Percentiles rank a stretch among this genome's conserved stretches.
Conservation (phyloP, 2,888 invertebrate genomes). For the Lepeophtheirus nordmannii region DNA sequence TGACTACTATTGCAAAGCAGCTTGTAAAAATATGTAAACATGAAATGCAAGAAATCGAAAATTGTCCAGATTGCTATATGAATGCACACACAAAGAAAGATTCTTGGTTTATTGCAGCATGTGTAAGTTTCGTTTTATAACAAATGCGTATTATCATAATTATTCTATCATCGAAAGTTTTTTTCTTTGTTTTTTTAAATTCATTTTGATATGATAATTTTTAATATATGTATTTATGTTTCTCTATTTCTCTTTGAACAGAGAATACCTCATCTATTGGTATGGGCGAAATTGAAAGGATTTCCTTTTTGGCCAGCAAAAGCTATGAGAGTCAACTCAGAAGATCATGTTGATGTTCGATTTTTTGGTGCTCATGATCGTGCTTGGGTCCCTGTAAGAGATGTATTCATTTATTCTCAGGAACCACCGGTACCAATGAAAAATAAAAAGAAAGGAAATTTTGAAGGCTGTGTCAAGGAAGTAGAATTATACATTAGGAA, state of each 20-base stretch:
- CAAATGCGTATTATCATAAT: no score
- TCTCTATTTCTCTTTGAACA: conserved; percentile 31
- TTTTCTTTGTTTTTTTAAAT: no score
- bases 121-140: conserved; percentile 40
- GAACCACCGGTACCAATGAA: conserved; percentile 42
- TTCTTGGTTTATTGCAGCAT: conserved; percentile 81
- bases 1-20: conserved; percentile 57
- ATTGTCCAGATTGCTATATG: conserved; percentile 78
- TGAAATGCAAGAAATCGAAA: conserved; percentile 80
- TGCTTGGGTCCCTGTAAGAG: conserved; percentile 70
- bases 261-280: conserved; percentile 65
- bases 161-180: no score
- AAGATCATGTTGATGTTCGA: conserved; percentile 62
- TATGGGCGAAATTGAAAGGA: conserved; percentile 93
- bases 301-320: conserved; percentile 97
- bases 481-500: conserved; percentile 57
- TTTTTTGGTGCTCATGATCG: conserved; percentile 90
- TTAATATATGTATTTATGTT: not conserved
- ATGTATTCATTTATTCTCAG: conserved; percentile 65
- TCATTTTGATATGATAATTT: no score
- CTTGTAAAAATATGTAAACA: conserved; percentile 68
- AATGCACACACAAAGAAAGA: conserved; percentile 63
- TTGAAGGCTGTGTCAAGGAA: conserved; percentile 41
- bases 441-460: conserved; percentile 32
- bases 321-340: conserved; percentile 53